phyloP scores from a whole-genome alignment of 2,797 vertebrate species.

The Coregonus suidteri region DNA sequence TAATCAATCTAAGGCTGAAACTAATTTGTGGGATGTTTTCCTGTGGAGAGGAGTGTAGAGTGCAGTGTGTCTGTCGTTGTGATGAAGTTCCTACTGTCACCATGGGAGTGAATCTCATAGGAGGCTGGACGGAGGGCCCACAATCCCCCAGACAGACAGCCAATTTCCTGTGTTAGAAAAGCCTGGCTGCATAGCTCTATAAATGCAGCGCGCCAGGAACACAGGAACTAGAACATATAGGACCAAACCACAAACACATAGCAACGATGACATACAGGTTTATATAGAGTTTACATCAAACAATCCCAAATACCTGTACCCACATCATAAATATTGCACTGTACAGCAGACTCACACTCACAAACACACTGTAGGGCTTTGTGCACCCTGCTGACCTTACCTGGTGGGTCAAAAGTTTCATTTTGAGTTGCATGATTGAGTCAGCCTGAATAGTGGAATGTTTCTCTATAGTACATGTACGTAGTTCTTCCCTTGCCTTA shows the following conservation, averaged over 20 bases:
- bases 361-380: neutral
- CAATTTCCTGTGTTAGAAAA: conserved; percentile 75
- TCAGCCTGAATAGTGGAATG: neutral
- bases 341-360: conserved; percentile 1
- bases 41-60: neutral
- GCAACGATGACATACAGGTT: conserved; percentile 28
- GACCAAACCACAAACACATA: conserved; percentile 48
- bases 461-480: neutral
- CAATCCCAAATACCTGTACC: conserved; percentile 43
- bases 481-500: too few relatives aligned
- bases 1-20: conserved; percentile 12
- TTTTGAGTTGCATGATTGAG: neutral
- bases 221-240: conserved; percentile 26
- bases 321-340: conserved; percentile 47
- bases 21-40: conserved; percentile 25
- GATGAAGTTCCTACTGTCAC: conserved; percentile 38
- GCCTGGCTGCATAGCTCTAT: conserved; percentile 50
- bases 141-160: conserved; percentile 64
- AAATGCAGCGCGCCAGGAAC: conserved; percentile 39
- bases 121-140: conserved; percentile 46
- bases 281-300: conserved; percentile 29
- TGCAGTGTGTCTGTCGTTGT: conserved; percentile 32
- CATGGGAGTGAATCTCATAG: conserved; percentile 57
- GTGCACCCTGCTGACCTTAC: neutral
- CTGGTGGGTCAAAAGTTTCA: neutral